Percentiles rank a stretch among this genome's conserved stretches.
Conservation (phyloP, 2,888 invertebrate genomes). For the Chelonus formosanus region DNA sequence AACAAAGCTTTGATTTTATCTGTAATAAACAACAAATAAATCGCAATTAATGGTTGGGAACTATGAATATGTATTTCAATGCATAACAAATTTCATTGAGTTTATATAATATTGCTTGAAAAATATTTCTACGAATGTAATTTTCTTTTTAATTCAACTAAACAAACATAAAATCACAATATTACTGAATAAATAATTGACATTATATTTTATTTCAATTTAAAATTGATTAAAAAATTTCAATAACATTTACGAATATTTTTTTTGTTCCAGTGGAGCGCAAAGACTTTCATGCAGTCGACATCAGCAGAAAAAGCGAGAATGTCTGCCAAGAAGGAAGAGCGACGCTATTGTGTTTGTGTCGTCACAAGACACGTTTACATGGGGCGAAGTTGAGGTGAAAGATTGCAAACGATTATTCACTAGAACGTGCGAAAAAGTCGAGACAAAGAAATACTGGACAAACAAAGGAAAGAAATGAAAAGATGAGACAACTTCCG, state of each 20-base stretch:
- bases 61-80: too few relatives aligned
- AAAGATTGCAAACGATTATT: conserved; percentile 9
- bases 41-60: too few relatives aligned
- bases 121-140: too few relatives aligned
- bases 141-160: too few relatives aligned
- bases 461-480: not conserved
- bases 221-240: too few relatives aligned
- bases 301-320: not conserved
- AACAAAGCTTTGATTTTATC: too few relatives aligned
- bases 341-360: not conserved
- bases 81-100: too few relatives aligned
- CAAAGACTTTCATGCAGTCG: not conserved
- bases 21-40: too few relatives aligned
- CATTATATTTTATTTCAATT: too few relatives aligned
- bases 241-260: not conserved
- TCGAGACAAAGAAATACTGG: not conserved
- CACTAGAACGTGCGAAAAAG: not conserved
- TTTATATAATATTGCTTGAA: too few relatives aligned
- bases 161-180: too few relatives aligned
- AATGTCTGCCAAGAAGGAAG: not conserved
- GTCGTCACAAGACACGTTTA: conserved; percentile 7
- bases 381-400: conserved; percentile 4
- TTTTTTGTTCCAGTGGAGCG: not conserved
- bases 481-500: conserved; percentile 4
- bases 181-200: too few relatives aligned